Evolutionary conservation across 2,888 invertebrate species (phyloP).

Genomic region (Alcis repandata): DNA sequence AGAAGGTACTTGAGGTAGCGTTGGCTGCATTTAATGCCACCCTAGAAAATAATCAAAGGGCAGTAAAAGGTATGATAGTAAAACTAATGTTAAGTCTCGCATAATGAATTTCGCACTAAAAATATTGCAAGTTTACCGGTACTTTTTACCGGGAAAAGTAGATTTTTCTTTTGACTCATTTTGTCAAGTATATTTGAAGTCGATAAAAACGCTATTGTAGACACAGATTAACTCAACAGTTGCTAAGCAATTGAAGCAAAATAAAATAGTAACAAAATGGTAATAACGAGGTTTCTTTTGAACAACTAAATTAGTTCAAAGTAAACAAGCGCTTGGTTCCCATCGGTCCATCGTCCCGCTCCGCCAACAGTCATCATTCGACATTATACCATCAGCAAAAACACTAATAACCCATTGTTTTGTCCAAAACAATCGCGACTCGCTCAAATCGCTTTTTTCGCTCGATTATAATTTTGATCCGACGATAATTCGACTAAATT

Average conservation of each 20-base stretch:
- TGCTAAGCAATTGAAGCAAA: not conserved
- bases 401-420: conserved; percentile 75
- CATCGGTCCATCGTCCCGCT: conserved; percentile 25
- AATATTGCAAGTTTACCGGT: too few relatives aligned
- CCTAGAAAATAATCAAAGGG: too few relatives aligned
- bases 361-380: conserved; percentile 26
- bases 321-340: conserved; percentile 12
- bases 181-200: too few relatives aligned
- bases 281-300: not conserved
- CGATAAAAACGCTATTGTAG: too few relatives aligned
- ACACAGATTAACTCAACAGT: not conserved
- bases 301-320: conserved; percentile 15
- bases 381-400: conserved; percentile 63
- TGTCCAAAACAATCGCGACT: conserved; percentile 49
- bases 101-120: too few relatives aligned
- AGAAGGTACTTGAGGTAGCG: too few relatives aligned
- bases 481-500: conserved; percentile 48
- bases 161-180: too few relatives aligned
- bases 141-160: too few relatives aligned
- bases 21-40: too few relatives aligned
- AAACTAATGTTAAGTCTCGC: too few relatives aligned
- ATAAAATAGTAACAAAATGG: too few relatives aligned
- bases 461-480: conserved; percentile 47
- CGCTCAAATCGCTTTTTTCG: conserved; percentile 49
- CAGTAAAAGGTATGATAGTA: too few relatives aligned